Evolutionary conservation across 53 echinoderm and acorn worm genomes (phyloP), one percentile per base, ranked within the genome.

Genomic region (Holothuria scabra): DNA sequence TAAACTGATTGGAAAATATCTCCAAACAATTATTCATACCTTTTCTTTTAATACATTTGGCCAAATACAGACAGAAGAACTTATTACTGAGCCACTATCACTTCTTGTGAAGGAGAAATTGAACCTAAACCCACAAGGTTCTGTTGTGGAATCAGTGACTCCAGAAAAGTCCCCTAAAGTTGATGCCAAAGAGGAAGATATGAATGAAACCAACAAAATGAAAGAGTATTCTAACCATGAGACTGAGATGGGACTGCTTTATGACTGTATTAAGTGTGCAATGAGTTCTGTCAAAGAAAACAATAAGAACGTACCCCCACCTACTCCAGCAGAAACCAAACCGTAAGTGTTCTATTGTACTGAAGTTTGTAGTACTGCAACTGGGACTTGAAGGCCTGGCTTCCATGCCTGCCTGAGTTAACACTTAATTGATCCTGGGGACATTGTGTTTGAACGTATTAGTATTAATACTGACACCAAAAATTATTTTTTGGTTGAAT

Each of bases 201-300:
- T 3, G 16, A 14, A 12, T 20, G 76, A 76, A 24, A 48, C 52
- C 8, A 52, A 76, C 12, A 29, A 26, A 52, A 48, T 29, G 13
- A 64, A 3, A 28, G 25, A 46, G 14, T 20, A 16, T 48, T 10
- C 22, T 13, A 28, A 19, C 8, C 44, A 46, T 20, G 55, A 76
- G 13, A 28, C 76, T 20, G 76, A 76, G 56, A 46, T 22, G 25
- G 76, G 76, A 4, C 76, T 85, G 58, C 90, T 96, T 52, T 96
- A 93, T 56, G 93, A 92, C 83, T 91, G 92, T 59, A 60, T 96
- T 24, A 93, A 88, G 56, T 90, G 89, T 60, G 96, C 96, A 60
- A 88, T 96, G 90, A 88, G 86, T 44, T 87, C 84, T 29, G 90
- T 96, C 24, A 85, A 88, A 60, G 83, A 78, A 14, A 91, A 90